These are phyloP conservation scores for Gambusia affinis DNA, from an alignment of 2,113 vertebrate species.

Conservation along the genomic window DNA sequence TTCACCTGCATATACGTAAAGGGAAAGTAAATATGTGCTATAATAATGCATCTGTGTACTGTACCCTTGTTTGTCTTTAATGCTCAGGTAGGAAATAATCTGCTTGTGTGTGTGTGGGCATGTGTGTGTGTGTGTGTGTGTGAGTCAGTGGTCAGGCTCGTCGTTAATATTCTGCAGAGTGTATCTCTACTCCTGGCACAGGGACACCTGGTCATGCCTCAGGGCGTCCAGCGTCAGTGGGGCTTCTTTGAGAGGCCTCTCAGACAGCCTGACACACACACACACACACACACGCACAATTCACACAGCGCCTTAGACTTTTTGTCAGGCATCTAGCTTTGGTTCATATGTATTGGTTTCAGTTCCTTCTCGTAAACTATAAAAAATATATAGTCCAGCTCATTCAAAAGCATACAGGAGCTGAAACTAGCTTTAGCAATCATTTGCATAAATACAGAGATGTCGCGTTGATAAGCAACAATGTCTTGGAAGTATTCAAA, in stretches of 20 bases:
- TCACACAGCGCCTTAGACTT: neutral
- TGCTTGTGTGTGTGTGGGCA: neutral
- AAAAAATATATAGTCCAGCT: neutral
- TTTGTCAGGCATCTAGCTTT: neutral
- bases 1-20: neutral
- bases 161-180: constrained; percentile 67
- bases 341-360: constrained; percentile 6
- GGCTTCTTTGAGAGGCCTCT: constrained; percentile 52
- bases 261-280: constrained; percentile 26
- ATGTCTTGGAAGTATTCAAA: neutral
- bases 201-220: constrained; percentile 72
- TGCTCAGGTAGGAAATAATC: constrained; percentile 8
- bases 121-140: too few relatives aligned
- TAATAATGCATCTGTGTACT: neutral
- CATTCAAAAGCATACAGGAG: neutral
- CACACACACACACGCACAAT: too few relatives aligned
- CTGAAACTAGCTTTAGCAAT: neutral
- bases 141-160: constrained; percentile 30
- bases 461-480: neutral
- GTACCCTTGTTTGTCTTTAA: neutral
- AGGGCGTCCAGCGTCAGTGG: constrained; percentile 53
- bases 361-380: neutral
- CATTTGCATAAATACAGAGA: neutral
- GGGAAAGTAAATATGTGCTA: neutral
- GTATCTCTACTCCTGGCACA: constrained; percentile 36